Base-by-base conservation (phyloP, 2,113 vertebrate genomes). In the Jaculus jaculus region DNA sequence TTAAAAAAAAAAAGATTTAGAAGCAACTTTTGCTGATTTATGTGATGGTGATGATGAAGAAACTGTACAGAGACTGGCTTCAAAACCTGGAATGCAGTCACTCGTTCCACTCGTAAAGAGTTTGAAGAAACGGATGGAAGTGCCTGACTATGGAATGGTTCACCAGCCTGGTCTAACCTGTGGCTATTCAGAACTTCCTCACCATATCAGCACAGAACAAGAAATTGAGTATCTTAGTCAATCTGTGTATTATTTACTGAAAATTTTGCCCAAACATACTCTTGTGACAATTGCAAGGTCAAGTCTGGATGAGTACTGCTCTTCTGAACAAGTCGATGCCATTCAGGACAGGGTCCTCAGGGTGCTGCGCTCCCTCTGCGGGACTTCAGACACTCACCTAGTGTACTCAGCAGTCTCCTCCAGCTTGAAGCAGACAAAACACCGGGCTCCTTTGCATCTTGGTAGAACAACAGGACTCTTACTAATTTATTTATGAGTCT, bases 261-360 rank as follows among this genome's bases (percentile, higher is more conserved):
- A 97, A 96, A 95, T 87, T 54, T 94, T 99, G 61, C 99, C 99
- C 69, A 99, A 98, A 88, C 99, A 99, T 61, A 99, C 99, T 0
- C 97, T 99, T 65, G 98, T 99, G 58, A 99, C 99, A 3, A 78
- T 99, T 94, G 99, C 99, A 97, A 98, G 99, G 96, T 99, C 99
- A 84, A 99, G 99, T 98, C 97, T 99, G 63, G 99, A 99, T 98
- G 99, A 99, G n/a, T 99, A 99, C 95, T 99, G 99, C 92, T 99
- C 99, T 58, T 95, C 98, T n/a, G 98, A 99, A 83, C 99, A 99
- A 97, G 99, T 99, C 94, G 98, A 99, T 51, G 96, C 94, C 5
- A 99, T 99, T 95, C 99, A 99, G 96, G 98, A 98, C 90, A 98
- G 98, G 89, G 98, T 99, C 65, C 97, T 99, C 63, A 58, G 1